phyloP scores from a whole-genome alignment of 2,113 vertebrate genomes.

The Myanophis thanlyinensis region DNA sequence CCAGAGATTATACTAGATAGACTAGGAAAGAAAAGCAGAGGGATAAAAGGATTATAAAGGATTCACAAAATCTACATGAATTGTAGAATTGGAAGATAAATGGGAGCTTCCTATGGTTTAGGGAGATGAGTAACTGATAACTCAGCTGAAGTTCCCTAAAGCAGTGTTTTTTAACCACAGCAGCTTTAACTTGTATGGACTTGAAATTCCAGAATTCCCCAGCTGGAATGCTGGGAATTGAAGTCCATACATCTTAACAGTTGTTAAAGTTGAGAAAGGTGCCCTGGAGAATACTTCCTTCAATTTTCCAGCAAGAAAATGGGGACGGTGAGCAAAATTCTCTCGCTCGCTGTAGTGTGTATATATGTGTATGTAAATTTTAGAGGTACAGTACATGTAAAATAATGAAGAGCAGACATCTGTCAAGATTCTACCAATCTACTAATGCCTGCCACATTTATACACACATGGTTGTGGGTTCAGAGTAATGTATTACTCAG shows the following conservation, averaged over 20 bases:
- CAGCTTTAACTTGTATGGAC: not conserved
- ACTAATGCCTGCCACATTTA: not conserved
- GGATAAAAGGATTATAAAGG: not conserved
- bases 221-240: not conserved
- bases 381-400: not conserved
- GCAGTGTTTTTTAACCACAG: too few relatives aligned
- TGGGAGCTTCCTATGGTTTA: not conserved
- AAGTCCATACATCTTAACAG: not conserved
- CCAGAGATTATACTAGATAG: slow-evolving; percentile 22
- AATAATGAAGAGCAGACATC: not conserved
- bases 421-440: not conserved
- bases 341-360: too few relatives aligned
- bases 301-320: not conserved
- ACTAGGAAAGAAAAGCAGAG: not conserved
- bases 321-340: not conserved
- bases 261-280: not conserved
- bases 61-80: not conserved
- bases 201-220: not conserved
- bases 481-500: not conserved
- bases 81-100: not conserved
- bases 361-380: not conserved
- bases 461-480: not conserved
- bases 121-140: not conserved
- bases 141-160: not conserved
- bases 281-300: not conserved